phyloP scores from a whole-genome alignment of 1,140 invertebrate species.

The Ceratosolen solmsi region DNA sequence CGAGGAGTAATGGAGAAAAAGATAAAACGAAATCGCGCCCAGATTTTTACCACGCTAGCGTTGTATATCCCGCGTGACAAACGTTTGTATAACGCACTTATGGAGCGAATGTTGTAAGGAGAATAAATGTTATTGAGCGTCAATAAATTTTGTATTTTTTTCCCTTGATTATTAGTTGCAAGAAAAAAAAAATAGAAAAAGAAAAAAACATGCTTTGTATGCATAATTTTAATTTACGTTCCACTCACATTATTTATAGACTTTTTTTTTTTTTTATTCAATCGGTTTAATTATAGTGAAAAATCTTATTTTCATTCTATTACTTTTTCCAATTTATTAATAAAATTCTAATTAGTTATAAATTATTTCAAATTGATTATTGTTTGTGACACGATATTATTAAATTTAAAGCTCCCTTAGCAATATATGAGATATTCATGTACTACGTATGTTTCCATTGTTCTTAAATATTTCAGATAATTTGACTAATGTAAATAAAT shows the following conservation, averaged over 20 bases:
- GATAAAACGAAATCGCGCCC: slow-evolving; percentile 51
- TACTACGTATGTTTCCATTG: not conserved
- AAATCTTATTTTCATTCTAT: slow-evolving; percentile 15
- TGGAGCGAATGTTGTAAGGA: slow-evolving; percentile 60
- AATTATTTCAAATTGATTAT: slow-evolving; percentile 15
- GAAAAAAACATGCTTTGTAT: no score
- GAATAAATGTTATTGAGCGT: slow-evolving; percentile 63
- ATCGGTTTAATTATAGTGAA: not conserved
- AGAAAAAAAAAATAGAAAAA: no score
- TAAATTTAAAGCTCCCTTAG: no score
- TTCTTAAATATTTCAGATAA: not conserved
- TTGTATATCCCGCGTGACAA: slow-evolving; percentile 64
- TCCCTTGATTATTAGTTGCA: slow-evolving; percentile 22
- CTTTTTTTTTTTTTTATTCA: slow-evolving; percentile 35
- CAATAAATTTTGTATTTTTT: slow-evolving; percentile 51
- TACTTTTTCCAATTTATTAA: slow-evolving; percentile 20
- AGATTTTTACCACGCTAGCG: slow-evolving; percentile 61
- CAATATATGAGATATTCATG: not conserved
- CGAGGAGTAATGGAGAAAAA: slow-evolving; percentile 28
- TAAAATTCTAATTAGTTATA: slow-evolving; percentile 38
- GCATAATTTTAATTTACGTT: slow-evolving; percentile 6
- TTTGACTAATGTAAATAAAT: not conserved
- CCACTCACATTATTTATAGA: slow-evolving; percentile 8
- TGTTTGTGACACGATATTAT: no score
- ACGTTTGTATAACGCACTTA: slow-evolving; percentile 65